These are phyloP conservation scores for Megaustenia siamemsis DNA, from an alignment of 2,888 invertebrate genomes.

Conservation along the genomic window DNA sequence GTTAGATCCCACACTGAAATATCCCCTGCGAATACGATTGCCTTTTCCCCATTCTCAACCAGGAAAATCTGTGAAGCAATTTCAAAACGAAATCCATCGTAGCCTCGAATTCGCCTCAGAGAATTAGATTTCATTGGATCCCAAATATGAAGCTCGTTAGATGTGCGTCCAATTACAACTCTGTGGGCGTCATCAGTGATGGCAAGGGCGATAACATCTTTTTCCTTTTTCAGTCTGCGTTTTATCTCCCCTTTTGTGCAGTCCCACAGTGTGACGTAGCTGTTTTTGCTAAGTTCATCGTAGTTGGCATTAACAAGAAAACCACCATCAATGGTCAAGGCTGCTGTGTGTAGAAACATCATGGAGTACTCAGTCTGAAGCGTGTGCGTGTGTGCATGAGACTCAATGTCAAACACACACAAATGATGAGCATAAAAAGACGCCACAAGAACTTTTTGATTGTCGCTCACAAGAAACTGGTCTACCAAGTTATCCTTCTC, in stretches of 20 bases:
- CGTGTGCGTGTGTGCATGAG: constrained; percentile 70
- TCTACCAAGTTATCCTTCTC: constrained; percentile 78
- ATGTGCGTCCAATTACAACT: constrained; percentile 75
- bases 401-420: constrained; percentile 76
- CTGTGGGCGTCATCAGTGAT: constrained; percentile 72
- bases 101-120: constrained; percentile 70
- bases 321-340: constrained; percentile 73
- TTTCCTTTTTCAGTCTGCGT: constrained; percentile 74
- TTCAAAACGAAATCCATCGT: constrained; percentile 64
- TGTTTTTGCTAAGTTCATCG: constrained; percentile 76
- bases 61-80: constrained; percentile 73
- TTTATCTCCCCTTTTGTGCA: constrained; percentile 72
- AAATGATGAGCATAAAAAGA: constrained; percentile 78
- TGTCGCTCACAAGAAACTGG: constrained; percentile 74
- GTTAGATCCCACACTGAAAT: constrained; percentile 78
- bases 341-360: constrained; percentile 75
- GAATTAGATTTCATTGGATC: constrained; percentile 68
- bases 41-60: constrained; percentile 67
- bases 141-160: constrained; percentile 76
- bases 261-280: constrained; percentile 79
- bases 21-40: constrained; percentile 76
- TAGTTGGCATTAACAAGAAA: constrained; percentile 77
- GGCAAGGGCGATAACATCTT: constrained; percentile 75
- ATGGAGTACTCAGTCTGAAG: constrained; percentile 75
- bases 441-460: constrained; percentile 74